Percentiles rank a stretch among this genome's conserved stretches.
Evolutionary conservation across 1,140 invertebrate species (phyloP).

Genomic region (Dendrolimus punctatus): DNA sequence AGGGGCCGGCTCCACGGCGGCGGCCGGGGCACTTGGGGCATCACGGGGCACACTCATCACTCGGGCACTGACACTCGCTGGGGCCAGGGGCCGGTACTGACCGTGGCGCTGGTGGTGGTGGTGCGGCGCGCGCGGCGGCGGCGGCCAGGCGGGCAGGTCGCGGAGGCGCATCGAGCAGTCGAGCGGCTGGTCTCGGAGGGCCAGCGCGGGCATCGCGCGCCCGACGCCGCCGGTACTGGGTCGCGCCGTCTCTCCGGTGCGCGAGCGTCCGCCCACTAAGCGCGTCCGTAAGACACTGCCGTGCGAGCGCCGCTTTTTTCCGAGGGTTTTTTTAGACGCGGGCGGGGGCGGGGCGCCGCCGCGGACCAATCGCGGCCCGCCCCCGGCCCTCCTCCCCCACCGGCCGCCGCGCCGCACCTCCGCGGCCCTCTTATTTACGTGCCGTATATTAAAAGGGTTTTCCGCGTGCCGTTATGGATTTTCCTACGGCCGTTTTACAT

Average conservation of each 20-base stretch:
- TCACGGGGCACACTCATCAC: conserved; percentile 9
- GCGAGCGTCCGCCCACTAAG: conserved; percentile 52
- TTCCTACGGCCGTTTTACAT: conserved; percentile 56
- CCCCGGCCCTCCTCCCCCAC: conserved; percentile 14
- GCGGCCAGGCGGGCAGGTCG: conserved; percentile 56
- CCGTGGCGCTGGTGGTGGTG: conserved; percentile 35
- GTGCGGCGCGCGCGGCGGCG: conserved; percentile 32
- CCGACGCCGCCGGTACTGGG: conserved; percentile 54
- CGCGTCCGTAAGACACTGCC: conserved; percentile 60
- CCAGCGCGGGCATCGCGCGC: conserved; percentile 67
- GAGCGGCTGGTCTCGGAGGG: conserved; percentile 64
- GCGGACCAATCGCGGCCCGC: conserved; percentile 30
- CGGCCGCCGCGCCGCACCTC: conserved; percentile 21
- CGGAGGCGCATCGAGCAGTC: conserved; percentile 67
- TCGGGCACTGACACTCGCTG: conserved; percentile 10
- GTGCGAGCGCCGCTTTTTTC: conserved; percentile 48
- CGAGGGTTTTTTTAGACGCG: conserved; percentile 34
- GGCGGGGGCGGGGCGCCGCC: conserved; percentile 27
- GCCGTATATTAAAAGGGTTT: conserved; percentile 70
- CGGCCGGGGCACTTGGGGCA: neutral
- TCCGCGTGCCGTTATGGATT: conserved; percentile 66
- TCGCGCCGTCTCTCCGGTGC: conserved; percentile 50
- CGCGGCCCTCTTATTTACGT: conserved; percentile 53
- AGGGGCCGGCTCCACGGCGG: too few relatives aligned
- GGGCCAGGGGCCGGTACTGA: conserved; percentile 30